Conservation (phyloP, 2,113 vertebrate genomes). For the Saccopteryx bilineata region DNA sequence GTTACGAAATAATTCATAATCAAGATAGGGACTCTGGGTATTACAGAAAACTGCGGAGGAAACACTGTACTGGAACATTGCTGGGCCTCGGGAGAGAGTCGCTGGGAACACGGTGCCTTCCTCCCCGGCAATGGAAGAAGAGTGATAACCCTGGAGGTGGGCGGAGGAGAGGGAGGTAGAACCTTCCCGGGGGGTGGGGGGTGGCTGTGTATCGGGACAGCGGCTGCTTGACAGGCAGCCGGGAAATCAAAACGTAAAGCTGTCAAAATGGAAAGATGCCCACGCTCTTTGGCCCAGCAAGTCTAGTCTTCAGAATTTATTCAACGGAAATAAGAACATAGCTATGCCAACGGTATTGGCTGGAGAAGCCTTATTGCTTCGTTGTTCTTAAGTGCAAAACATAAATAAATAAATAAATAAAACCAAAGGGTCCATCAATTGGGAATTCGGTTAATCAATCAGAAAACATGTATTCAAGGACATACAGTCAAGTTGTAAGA, state of each 20-base stretch:
- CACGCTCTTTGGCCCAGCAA: neutral
- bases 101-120: rapidly evolving
- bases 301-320: neutral
- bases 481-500: neutral
- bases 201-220: rapidly evolving
- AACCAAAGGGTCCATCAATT: no score
- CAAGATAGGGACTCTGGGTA: neutral
- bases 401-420: neutral
- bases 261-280: neutral
- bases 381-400: neutral
- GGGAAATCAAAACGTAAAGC: neutral
- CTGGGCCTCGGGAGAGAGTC: neutral
- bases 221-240: neutral
- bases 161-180: no score
- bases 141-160: neutral
- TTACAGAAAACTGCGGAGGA: neutral
- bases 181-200: neutral
- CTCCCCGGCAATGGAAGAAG: neutral
- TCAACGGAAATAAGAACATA: neutral
- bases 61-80: neutral
- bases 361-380: neutral
- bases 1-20: neutral
- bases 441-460: neutral
- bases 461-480: neutral
- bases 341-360: neutral